Base-by-base conservation (phyloP, 2,888 invertebrate genomes). In the Criorhina ranunculi region DNA sequence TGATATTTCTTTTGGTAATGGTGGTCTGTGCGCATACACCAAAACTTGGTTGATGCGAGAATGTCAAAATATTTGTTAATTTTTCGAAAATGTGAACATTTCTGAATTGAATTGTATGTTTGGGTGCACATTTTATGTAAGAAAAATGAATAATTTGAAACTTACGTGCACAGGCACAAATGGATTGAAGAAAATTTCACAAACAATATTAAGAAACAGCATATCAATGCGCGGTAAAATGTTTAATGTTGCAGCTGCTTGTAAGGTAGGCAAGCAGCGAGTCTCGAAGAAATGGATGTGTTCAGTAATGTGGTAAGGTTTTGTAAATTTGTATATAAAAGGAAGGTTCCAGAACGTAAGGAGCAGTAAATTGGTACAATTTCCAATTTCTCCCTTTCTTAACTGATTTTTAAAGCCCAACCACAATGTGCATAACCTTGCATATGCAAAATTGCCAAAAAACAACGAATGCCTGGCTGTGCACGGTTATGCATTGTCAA, bases 1-100 rank as follows among this genome's bases (percentile, higher is more conserved):
- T 70, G 57, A 44, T 53, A 70, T 24, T 31, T 53, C 44, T 44
- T 66, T 66, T 57, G 31, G 51, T 7, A 2, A 4, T 11, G 9
- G 15, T 8, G 1, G 55, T 37, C 44, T 31, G 24, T 60, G 80
- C 80, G 80, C 80, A 80, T 29, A n/a, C 33, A 37, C 80, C 12
- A 35, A 35, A 69, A 64, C 40, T 33, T 55, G 75, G 40, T 66
- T 49, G 7, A 24, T 46, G 11, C 9, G 7, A 12, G 9, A 67
- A 62, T 42, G 69, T 55, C 49, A 55, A 67, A 64, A 31, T 11
- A 4, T 24, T 46, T 44, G n/a, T n/a, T 37, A n/a, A 29, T 24
- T 11, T 8, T 75, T 53, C 42, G 1, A 9, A 17, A 49, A 17
- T 11, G 0, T 12, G 3, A 0, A 44, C 8, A 73, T 64, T 73